Evolutionary conservation across 2,113 vertebrate species (phyloP).

Genomic region (Orycteropus afer): DNA sequence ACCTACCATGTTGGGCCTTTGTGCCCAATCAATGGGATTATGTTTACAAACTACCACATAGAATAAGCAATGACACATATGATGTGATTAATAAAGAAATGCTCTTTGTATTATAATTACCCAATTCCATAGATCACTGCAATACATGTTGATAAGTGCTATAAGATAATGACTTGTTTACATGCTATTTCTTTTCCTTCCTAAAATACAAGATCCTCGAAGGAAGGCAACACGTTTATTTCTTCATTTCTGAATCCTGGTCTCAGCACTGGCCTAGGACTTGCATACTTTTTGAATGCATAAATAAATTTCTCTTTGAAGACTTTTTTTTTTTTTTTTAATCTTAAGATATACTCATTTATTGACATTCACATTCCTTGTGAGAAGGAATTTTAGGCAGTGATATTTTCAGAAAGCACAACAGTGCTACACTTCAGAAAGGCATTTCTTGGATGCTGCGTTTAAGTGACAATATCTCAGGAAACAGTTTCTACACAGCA

Average conservation of each 20-base stretch:
- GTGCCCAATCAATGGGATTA: background rate
- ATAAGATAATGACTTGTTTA: background rate
- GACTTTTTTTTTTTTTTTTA: conserved; percentile 11
- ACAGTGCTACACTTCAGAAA: background rate
- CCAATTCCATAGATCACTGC: background rate
- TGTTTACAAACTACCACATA: background rate
- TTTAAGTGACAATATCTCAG: conserved; percentile 19
- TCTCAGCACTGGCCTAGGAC: background rate
- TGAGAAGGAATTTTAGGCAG: conserved; percentile 30
- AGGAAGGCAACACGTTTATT: background rate
- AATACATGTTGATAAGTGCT: background rate
- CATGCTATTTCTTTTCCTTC: background rate
- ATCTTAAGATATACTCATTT: background rate
- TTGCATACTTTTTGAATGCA: background rate
- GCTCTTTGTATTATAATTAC: background rate
- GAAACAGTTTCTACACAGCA: conserved; percentile 24
- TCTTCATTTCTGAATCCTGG: background rate
- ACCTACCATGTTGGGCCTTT: rapidly evolving
- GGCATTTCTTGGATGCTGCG: background rate
- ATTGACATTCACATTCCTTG: background rate
- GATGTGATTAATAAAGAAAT: background rate
- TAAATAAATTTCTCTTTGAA: background rate
- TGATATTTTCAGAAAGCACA: conserved; percentile 31
- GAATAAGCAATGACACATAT: background rate
- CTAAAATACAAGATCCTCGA: background rate